These are phyloP conservation scores for Holocentrus rufus DNA, from an alignment of 2,797 vertebrate genomes.

Conservation along the genomic window DNA sequence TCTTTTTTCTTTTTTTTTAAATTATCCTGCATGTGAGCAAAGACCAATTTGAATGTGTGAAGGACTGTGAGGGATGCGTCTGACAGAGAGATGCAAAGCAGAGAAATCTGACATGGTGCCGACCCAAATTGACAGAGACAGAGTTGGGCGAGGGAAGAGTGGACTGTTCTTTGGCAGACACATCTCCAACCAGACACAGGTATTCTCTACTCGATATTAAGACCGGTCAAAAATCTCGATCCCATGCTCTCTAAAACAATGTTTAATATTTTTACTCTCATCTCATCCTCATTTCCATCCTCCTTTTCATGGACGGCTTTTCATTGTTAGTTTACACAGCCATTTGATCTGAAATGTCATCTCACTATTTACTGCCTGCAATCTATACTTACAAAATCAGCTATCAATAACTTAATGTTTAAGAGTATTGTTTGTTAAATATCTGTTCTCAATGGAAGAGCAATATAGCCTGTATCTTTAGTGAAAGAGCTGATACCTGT, in stretches of 20 bases:
- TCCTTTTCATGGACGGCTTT: conserved; percentile 5
- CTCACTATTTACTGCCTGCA: conserved; percentile 25
- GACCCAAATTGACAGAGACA: conserved; percentile 77
- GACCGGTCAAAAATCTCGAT: conserved; percentile 48
- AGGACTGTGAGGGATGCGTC: conserved; percentile 71
- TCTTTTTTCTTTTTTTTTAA: not conserved
- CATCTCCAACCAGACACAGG: conserved; percentile 75
- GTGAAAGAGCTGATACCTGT: conserved; percentile 2
- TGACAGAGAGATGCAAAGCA: conserved; percentile 72
- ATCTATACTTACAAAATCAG: conserved; percentile 26
- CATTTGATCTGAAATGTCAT: conserved; percentile 12
- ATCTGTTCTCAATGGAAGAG: conserved; percentile 33
- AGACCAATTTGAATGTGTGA: conserved; percentile 48
- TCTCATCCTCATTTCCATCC: conserved; percentile 13
- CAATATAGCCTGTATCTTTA: conserved; percentile 55
- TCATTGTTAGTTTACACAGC: conserved; percentile 13
- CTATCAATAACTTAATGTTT: conserved; percentile 40
- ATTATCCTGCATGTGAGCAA: conserved; percentile 38
- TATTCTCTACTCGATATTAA: conserved; percentile 72
- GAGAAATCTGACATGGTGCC: conserved; percentile 79
- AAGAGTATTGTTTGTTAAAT: conserved; percentile 22
- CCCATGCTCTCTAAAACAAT: conserved; percentile 40
- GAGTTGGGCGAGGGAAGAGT: conserved; percentile 70
- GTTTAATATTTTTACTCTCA: conserved; percentile 18
- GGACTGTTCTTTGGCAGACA: conserved; percentile 73